Evolutionary conservation across 2,797 vertebrate genomes (phyloP).

Genomic region (Epinephelus coioides): DNA sequence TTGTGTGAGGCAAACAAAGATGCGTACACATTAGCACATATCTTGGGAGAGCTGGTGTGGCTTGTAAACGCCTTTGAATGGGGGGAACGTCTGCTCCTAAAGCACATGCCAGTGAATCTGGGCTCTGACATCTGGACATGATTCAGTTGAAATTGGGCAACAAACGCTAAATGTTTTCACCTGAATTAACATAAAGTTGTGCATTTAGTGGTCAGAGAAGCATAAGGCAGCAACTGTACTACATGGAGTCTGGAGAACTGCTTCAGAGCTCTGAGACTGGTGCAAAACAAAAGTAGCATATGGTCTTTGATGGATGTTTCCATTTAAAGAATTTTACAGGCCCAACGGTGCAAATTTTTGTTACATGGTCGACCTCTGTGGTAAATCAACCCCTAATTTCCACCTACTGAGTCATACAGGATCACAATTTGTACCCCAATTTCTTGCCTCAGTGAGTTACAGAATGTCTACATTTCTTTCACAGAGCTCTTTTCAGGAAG

Average conservation of each 20-base stretch:
- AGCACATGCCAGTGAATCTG: constrained; percentile 69
- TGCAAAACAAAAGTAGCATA: constrained; percentile 44
- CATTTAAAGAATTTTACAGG: constrained; percentile 34
- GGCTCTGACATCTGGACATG: constrained; percentile 73
- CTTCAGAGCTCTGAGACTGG: not conserved
- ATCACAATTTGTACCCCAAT: constrained; percentile 21
- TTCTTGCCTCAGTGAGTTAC: constrained; percentile 19
- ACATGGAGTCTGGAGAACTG: constrained; percentile 24
- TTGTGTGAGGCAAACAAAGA: constrained; percentile 64
- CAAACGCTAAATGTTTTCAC: constrained; percentile 66
- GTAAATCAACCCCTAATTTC: constrained; percentile 17
- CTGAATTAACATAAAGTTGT: constrained; percentile 67
- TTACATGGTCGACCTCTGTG: constrained; percentile 29
- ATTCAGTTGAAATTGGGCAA: constrained; percentile 62
- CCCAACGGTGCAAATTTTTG: not conserved
- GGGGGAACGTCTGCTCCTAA: constrained; percentile 38
- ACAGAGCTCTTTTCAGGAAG: not conserved
- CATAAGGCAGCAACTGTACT: constrained; percentile 34
- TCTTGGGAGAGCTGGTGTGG: constrained; percentile 44
- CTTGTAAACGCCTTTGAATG: constrained; percentile 34
- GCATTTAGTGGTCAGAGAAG: constrained; percentile 60
- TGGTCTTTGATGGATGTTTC: constrained; percentile 50
- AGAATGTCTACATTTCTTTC: not conserved
- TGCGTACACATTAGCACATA: constrained; percentile 30
- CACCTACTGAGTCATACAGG: not conserved